phyloP scores from a whole-genome alignment of 2,113 vertebrate species.

The Turdus rufiventris region DNA sequence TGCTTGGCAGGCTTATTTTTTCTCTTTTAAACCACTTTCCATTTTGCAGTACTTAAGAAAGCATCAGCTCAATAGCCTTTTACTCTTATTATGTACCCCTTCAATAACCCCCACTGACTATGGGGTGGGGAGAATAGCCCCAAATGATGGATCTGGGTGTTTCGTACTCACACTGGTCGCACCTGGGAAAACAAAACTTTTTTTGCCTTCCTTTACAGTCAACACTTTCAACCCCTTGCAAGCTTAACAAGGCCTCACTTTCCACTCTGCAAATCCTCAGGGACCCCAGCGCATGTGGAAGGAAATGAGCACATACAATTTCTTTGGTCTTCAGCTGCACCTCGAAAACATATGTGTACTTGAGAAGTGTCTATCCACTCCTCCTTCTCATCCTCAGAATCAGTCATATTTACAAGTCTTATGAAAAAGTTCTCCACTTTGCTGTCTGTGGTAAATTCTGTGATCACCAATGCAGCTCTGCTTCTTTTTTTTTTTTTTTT shows the following conservation, averaged over 20 bases:
- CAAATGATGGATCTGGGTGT: background rate
- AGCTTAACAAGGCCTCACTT: background rate
- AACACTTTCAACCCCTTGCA: background rate
- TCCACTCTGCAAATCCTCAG: background rate
- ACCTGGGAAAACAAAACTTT: background rate
- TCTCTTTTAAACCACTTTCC: background rate
- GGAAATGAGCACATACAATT: rapidly evolving
- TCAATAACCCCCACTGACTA: background rate
- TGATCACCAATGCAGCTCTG: background rate
- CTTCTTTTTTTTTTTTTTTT: background rate
- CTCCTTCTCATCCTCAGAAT: background rate
- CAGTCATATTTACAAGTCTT: background rate
- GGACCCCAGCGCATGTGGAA: background rate
- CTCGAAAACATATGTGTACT: background rate
- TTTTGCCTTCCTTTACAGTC: background rate
- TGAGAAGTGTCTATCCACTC: background rate
- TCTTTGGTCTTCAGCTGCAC: background rate
- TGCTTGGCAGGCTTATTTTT: background rate
- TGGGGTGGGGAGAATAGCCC: rapidly evolving
- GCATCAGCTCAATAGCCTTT: background rate
- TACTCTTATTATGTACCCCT: background rate
- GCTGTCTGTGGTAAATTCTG: background rate
- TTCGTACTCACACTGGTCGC: background rate
- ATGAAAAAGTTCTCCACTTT: background rate
- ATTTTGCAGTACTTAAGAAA: background rate